Percentiles rank a stretch among this genome's conserved stretches.
Evolutionary conservation across 2,888 invertebrate genomes (phyloP).

Genomic region (Polyploca ridens): DNA sequence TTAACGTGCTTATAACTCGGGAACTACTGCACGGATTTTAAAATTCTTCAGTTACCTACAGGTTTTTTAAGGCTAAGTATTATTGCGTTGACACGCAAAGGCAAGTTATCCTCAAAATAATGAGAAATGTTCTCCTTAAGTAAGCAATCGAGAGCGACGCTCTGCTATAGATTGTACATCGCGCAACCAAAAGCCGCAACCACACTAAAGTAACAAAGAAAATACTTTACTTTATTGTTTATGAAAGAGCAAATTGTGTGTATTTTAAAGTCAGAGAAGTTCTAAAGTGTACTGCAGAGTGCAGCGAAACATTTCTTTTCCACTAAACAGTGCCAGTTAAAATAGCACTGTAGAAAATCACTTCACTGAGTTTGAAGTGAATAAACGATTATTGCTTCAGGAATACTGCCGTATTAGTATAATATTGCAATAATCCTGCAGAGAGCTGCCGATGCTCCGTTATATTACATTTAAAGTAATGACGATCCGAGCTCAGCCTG

Average conservation of each 20-base stretch:
- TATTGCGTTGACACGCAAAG: too few relatives aligned
- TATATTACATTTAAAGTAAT: neutral
- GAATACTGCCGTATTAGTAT: slow-evolving; percentile 1
- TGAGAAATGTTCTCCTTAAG: too few relatives aligned
- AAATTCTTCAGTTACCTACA: too few relatives aligned
- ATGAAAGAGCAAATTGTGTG: slow-evolving; percentile 5
- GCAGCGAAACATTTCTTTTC: neutral
- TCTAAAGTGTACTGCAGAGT: neutral
- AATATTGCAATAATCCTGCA: slow-evolving; percentile 2
- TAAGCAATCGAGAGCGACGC: neutral
- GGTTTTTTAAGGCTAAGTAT: too few relatives aligned
- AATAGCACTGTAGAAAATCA: neutral
- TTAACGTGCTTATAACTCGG: too few relatives aligned
- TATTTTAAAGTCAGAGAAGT: slow-evolving; percentile 1
- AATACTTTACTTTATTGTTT: neutral
- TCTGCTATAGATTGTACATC: neutral
- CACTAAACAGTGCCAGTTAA: neutral
- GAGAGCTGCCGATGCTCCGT: neutral
- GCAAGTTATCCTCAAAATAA: too few relatives aligned
- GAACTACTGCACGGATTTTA: too few relatives aligned
- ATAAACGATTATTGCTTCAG: neutral
- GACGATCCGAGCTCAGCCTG: neutral
- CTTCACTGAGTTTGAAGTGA: neutral
- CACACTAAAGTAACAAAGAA: neutral
- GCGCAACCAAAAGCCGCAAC: neutral